These are phyloP conservation scores for Clarias batrachus DNA, from an alignment of 2,113 vertebrate genomes.

Conservation along the genomic window DNA sequence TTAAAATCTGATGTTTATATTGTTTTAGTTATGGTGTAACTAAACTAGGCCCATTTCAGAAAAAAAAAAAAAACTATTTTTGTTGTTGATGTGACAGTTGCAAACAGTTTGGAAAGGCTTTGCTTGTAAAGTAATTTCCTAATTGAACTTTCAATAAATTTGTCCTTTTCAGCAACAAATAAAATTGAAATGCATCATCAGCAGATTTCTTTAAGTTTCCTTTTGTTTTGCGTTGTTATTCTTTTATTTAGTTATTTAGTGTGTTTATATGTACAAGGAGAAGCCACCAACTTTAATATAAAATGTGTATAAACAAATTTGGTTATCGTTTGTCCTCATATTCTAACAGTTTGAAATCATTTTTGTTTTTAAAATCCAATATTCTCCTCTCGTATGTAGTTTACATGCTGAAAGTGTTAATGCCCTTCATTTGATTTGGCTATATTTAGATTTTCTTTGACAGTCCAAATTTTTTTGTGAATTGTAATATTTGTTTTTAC, in stretches of 20 bases:
- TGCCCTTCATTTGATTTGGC: neutral
- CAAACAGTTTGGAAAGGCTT: neutral
- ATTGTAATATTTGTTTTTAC: too few relatives aligned
- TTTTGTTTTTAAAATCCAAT: neutral
- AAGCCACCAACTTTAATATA: neutral
- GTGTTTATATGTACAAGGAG: neutral
- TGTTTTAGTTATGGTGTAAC: neutral
- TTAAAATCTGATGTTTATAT: neutral
- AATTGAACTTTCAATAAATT: neutral
- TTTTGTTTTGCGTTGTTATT: neutral
- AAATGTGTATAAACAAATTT: neutral
- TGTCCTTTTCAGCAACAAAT: constrained; percentile 1
- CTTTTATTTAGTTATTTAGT: neutral
- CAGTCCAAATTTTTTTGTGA: too few relatives aligned
- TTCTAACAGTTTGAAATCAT: neutral
- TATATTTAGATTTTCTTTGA: neutral
- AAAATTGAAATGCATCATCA: neutral
- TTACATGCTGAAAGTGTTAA: neutral
- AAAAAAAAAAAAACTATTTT: too few relatives aligned
- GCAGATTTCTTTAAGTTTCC: neutral
- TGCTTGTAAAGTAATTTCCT: neutral
- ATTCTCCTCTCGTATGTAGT: neutral
- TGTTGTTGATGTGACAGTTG: neutral
- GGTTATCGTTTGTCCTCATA: neutral
- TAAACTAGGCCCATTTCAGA: neutral